These are phyloP conservation scores for Tribolium madens DNA, from an alignment of 1,140 invertebrate genomes.

Conservation along the genomic window DNA sequence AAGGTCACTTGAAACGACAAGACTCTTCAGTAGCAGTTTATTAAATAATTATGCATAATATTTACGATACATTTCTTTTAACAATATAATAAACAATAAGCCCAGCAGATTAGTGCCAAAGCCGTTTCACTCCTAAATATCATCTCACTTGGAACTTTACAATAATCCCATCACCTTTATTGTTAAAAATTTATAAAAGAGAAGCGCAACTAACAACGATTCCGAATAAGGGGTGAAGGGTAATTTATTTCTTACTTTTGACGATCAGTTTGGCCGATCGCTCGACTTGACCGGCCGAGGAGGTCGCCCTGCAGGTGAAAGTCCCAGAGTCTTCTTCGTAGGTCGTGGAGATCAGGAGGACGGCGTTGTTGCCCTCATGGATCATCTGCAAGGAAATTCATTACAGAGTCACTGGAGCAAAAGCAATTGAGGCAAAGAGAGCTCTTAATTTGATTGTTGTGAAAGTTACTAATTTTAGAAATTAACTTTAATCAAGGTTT, in stretches of 20 bases:
- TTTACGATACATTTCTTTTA: constrained; percentile 58
- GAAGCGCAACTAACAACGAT: constrained; percentile 17
- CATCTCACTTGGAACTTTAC: constrained; percentile 64
- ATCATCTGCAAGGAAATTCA: constrained; percentile 83
- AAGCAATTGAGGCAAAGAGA: neutral
- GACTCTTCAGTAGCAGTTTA: constrained; percentile 59
- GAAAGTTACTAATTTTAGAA: neutral
- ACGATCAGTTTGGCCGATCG: constrained; percentile 93
- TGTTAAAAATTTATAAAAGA: constrained; percentile 27
- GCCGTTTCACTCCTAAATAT: constrained; percentile 62
- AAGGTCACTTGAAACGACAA: constrained; percentile 54
- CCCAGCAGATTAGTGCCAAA: constrained; percentile 60
- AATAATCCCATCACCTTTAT: constrained; percentile 32
- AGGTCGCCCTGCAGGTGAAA: constrained; percentile 92
- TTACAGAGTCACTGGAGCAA: neutral
- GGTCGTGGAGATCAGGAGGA: constrained; percentile 89
- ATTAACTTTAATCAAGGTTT: neutral
- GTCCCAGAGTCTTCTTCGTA: constrained; percentile 94
- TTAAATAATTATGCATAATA: constrained; percentile 57
- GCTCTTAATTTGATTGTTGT: neutral
- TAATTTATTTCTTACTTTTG: constrained; percentile 96
- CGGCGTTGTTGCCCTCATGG: constrained; percentile 89
- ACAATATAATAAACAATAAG: constrained; percentile 54
- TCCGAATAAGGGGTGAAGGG: constrained; percentile 27
- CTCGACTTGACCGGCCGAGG: constrained; percentile 91